phyloP scores from a whole-genome alignment of 2,888 invertebrate species.

The Drosophila mayaguana region DNA sequence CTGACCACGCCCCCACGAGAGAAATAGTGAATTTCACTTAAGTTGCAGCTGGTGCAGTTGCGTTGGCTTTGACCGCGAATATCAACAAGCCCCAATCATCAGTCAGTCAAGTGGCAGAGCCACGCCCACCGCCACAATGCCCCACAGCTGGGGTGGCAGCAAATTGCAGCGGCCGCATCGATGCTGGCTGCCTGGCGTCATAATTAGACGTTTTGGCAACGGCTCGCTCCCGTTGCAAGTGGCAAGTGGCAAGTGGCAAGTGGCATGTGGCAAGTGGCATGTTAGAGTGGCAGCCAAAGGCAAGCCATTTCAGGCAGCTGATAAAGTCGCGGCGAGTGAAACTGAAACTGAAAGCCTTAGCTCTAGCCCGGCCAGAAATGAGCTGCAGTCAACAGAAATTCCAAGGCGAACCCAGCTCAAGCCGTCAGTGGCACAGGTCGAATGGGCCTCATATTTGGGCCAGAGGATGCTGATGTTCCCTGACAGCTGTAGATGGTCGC shows the following conservation, averaged over 20 bases:
- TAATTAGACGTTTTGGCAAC: conserved; percentile 52
- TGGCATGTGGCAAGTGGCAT: conserved; percentile 17
- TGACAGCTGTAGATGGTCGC: conserved; percentile 33
- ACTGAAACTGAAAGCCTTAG: conserved; percentile 40
- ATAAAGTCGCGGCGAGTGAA: conserved; percentile 28
- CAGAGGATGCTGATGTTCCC: conserved; percentile 27
- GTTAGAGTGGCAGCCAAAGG: conserved; percentile 11
- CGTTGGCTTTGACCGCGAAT: conserved; percentile 14
- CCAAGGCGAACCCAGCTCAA: conserved; percentile 71
- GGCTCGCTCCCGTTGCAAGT: conserved; percentile 28
- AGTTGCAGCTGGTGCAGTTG: conserved; percentile 16
- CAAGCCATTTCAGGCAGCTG: conserved; percentile 31
- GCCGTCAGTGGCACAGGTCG: conserved; percentile 21
- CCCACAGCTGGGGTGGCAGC: conserved; percentile 28
- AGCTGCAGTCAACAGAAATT: conserved; percentile 69
- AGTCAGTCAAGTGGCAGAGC: conserved; percentile 27
- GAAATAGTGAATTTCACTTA: conserved; percentile 39
- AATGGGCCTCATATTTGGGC: conserved; percentile 34
- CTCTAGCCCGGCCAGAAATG: too few relatives aligned
- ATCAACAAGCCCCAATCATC: conserved; percentile 48
- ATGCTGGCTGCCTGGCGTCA: conserved; percentile 44
- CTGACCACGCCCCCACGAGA: conserved; percentile 27
- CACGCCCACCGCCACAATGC: conserved; percentile 36
- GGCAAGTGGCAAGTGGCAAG: conserved; percentile 10
- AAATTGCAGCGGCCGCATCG: conserved; percentile 19